Base-by-base conservation (phyloP, 2,797 vertebrate genomes). In the Chelonia mydas region DNA sequence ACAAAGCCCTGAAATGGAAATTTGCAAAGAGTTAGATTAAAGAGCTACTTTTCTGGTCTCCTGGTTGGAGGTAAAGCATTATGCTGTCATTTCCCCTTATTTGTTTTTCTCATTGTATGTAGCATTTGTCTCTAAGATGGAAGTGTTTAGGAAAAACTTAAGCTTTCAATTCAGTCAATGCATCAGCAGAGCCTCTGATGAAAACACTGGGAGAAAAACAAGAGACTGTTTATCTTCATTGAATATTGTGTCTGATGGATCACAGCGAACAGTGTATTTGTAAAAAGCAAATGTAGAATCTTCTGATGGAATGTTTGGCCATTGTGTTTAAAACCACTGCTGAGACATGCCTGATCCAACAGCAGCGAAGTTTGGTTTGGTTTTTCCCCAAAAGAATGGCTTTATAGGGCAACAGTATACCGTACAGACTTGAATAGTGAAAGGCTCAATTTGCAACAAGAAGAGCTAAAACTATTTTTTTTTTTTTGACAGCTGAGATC, bases 401-500 rank as follows among this genome's bases (percentile, higher is more conserved):
- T 65, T 93, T 94, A 37, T 53, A 77, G 25, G 5, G 12, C 45
- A 11, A n/a, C 61, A 79, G 41, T 83, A 55, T n/a, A 61, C 45
- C 54, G 4, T 65, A 15, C 11, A 74, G 72, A 25, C 41, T 33
- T 74, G 12, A 91, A 27, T 33, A 84, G 88, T 41, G 84, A 90
- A 87, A 89, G 68, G 90, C 17, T 13, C 0, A 49, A 11, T 84
- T 92, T 95, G 53, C 45, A 3, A 19, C 25, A 59, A 33, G 51
- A 33, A 88, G 88, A 93, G 19, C 27, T 77, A 53, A 45, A 27
- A 54, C 12, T 15, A 96, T 91, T 96, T 90, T 65, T 0, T 55
- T 25, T 12, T 45, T 94, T 13, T 47, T 92, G 82, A 59, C 28
- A 85, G 25, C 25, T 87, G 31, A 85, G 31, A 65, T 90, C 7